These are phyloP conservation scores for Penaeus indicus DNA, from an alignment of 1,140 invertebrate genomes.

Conservation along the genomic window DNA sequence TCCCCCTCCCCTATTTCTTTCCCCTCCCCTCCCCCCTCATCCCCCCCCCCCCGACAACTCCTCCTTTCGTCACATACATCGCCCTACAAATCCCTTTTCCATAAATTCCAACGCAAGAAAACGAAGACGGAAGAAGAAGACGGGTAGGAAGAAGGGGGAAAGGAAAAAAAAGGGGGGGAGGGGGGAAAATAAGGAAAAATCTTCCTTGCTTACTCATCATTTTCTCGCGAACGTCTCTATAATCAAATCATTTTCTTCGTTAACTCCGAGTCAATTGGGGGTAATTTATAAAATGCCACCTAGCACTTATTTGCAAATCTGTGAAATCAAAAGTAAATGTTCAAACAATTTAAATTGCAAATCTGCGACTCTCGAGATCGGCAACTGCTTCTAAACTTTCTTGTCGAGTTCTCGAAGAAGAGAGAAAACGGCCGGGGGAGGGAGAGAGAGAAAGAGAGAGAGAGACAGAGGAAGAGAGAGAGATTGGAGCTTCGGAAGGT, in stretches of 20 bases:
- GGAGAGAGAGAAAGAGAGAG: slow-evolving; percentile 4
- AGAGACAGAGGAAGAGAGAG: slow-evolving; percentile 20
- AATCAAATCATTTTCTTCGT: slow-evolving; percentile 58
- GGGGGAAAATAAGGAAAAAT: too few species aligned
- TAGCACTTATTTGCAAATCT: slow-evolving; percentile 39
- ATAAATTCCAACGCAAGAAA: too few species aligned
- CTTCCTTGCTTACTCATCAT: slow-evolving; percentile 22
- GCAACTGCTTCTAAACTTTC: too few species aligned
- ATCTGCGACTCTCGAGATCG: not conserved
- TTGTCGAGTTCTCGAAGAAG: not conserved
- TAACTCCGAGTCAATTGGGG: slow-evolving; percentile 40
- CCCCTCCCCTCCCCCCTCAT: not conserved
- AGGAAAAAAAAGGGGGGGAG: too few species aligned
- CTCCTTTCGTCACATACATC: not conserved
- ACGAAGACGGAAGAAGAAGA: too few species aligned
- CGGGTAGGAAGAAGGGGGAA: too few species aligned
- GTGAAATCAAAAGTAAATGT: slow-evolving; percentile 47
- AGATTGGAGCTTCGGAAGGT: not conserved
- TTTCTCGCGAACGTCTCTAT: slow-evolving; percentile 31
- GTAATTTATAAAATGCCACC: slow-evolving; percentile 39
- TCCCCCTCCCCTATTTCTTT: not conserved
- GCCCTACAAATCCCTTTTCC: slow-evolving; percentile 24
- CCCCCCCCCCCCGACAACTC: not conserved
- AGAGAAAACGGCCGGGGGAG: slow-evolving; percentile 5
- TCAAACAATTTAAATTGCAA: slow-evolving; percentile 49